phyloP scores from a whole-genome alignment of 2,888 invertebrate genomes.

The Hybos culiciformis region DNA sequence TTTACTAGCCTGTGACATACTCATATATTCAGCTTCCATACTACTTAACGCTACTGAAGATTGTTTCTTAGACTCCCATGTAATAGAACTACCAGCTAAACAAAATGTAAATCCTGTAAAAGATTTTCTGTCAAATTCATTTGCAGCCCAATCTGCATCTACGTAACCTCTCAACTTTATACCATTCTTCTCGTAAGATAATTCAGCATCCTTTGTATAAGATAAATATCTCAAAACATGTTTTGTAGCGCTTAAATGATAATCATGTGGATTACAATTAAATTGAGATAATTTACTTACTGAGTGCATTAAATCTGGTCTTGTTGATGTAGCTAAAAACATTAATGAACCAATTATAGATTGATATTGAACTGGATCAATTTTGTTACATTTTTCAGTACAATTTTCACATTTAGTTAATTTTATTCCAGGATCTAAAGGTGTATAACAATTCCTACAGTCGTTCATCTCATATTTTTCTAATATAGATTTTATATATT shows the following conservation, averaged over 20 bases:
- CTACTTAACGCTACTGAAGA: conserved; percentile 7
- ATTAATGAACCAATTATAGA: conserved; percentile 9
- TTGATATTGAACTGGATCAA: conserved; percentile 3
- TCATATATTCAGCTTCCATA: conserved; percentile 11
- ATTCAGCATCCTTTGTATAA: conserved; percentile 2
- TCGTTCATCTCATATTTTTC: neutral
- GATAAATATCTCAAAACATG: conserved; percentile 7
- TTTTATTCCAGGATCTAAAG: conserved; percentile 4
- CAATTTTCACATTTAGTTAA: neutral
- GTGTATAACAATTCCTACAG: conserved; percentile 5
- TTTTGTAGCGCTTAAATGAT: conserved; percentile 5
- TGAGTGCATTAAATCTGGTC: conserved; percentile 8
- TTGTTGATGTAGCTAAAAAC: conserved; percentile 6
- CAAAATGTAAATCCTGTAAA: conserved; percentile 9
- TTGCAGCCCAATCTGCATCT: conserved; percentile 9
- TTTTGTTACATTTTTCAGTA: neutral
- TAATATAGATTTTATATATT: conserved; percentile 1
- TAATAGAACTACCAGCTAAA: conserved; percentile 3
- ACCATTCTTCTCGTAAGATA: conserved; percentile 5
- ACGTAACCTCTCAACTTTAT: conserved; percentile 4
- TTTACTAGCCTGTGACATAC: conserved; percentile 7
- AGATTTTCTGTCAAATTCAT: conserved; percentile 6
- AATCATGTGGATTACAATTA: conserved; percentile 4
- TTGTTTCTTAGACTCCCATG: conserved; percentile 11
- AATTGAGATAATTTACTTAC: conserved; percentile 6